Evolutionary conservation across 2,888 invertebrate genomes (phyloP), one percentile per base, ranked within the genome.

Genomic region (Chrysotoxum bicinctum): DNA sequence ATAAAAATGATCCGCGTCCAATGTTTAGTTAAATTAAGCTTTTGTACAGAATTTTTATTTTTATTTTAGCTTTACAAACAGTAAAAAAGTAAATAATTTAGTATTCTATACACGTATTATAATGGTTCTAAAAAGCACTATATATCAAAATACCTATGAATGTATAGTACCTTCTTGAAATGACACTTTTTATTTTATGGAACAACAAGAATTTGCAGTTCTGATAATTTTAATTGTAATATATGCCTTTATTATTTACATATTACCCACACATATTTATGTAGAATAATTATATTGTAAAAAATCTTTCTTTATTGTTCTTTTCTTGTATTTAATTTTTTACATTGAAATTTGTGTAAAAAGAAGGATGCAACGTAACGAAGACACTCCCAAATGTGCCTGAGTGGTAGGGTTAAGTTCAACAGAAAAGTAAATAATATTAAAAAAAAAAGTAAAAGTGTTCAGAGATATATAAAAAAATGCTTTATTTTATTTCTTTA

Each of bases 31-130:
- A 50, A 70, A 72, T 21, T 86, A 86, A 86, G 86, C 81, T 74
- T 86, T 82, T 81, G 82, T 86, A 86, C 82, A 86, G 86, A 77
- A 81, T 78, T 81, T 76, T 85, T 81, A 69, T 72, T 81, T 64
- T 62, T 85, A 76, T 69, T 69, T 85, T 80, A 81, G 76, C 72
- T 68, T 85, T 81, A 81, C 68, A 76, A 75, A 74, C 80, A 80
- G 50, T 52, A 75, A 43, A 64, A 66, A 78, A 70, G 14, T 58
- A 76, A 40, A 78, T 70, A 69, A 80, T 62, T 66, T 60, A 68
- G 66, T 69, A 73, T 48, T 56, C 37, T 64, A 52, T 54, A 72
- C 81, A 75, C 54, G 43, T 60, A 21, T 23, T n/a, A 40, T 58
- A 56, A 60, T 80, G 84, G 79, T 84, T 84, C 80, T 80, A 72